A percentile compares a stretch with the other conserved stretches of the same genome.
These are phyloP conservation scores for Nasonia longicornis DNA, from an alignment of 1,140 invertebrate species.

Conservation along the genomic window DNA sequence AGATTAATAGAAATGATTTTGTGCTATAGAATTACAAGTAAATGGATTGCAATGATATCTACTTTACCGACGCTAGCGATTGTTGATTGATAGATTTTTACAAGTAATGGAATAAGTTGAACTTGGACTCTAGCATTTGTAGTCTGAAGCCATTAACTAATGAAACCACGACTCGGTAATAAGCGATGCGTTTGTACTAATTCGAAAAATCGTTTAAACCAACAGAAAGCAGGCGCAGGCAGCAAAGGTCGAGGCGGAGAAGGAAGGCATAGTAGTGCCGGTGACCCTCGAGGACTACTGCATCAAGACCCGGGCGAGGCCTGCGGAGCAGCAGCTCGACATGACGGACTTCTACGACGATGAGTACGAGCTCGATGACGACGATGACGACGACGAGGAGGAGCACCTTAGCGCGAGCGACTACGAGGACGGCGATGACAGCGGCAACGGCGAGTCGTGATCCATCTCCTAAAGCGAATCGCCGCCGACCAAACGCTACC, in stretches of 20 bases:
- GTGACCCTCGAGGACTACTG: slow-evolving; percentile 98
- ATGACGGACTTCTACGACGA: slow-evolving; percentile 95
- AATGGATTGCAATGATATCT: too few species aligned
- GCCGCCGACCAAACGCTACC: not conserved
- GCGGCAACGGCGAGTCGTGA: slow-evolving; percentile 82
- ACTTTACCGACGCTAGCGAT: too few species aligned
- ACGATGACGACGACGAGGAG: slow-evolving; percentile 75
- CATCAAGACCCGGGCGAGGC: slow-evolving; percentile 89
- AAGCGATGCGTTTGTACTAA: not conserved
- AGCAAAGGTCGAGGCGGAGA: slow-evolving; percentile 93
- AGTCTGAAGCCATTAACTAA: too few species aligned
- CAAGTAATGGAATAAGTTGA: too few species aligned
- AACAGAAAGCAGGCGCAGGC: slow-evolving; percentile 95
- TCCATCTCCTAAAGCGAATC: slow-evolving; percentile 59
- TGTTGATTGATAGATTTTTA: too few species aligned
- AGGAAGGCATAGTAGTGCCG: slow-evolving; percentile 96
- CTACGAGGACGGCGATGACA: slow-evolving; percentile 82
- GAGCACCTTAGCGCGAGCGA: slow-evolving; percentile 74
- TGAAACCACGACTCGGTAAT: too few species aligned
- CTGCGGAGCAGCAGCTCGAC: slow-evolving; percentile 81
- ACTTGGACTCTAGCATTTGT: too few species aligned
- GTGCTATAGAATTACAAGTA: too few species aligned
- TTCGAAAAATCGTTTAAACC: not conserved
- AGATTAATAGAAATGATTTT: too few species aligned
- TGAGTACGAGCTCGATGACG: slow-evolving; percentile 86